Base-by-base conservation (phyloP, 2,797 vertebrate genomes). In the Sebastes taczanowskii region DNA sequence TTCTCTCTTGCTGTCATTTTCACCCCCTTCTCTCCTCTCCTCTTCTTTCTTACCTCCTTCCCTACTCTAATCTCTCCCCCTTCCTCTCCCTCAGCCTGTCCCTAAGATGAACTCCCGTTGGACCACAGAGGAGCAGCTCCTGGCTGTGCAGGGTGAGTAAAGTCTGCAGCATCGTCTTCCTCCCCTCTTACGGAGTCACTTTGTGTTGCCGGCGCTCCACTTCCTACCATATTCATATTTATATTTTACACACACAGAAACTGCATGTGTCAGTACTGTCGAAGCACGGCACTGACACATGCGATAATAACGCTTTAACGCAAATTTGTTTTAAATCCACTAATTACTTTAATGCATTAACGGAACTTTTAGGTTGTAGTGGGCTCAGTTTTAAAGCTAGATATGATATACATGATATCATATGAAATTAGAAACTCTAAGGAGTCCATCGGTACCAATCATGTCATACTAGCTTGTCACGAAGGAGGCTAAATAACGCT, bases 51-150 rank as follows among this genome's bases (percentile, higher is more conserved):
- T 42, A 42, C 38, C 23, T 25, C 71, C 74, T 62, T 18, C 5
- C 49, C 62, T 42, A 10, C 49, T 35, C 32, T 80, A 60, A 73
- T 77, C 74, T 72, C 35, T 72, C 14, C 22, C 42, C 25, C 29
- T 59, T 53, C 29, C 61, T 78, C 63, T 27, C 79, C 18, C 22
- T 35, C 89, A 98, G 97, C 90, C 95, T 25, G 95, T 91, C 80
- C 92, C 93, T 56, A 98, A 98, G 88, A 96, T 98, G 89, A 98
- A 97, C 91, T 96, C 97, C 1, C 97, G 98, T 52, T 99, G 98
- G 98, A 97, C 97, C 0, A 97, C 97, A 0, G 98, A 99, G 29
- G 98, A 99, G 91, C 98, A 98, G 92, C 97, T 98, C 52, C 92
- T 98, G 89, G 97, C 97, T 8, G 98, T 99, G 76, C 98, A 99